Conservation (phyloP, 2,113 vertebrate species). For the Siphamia tubifer region DNA sequence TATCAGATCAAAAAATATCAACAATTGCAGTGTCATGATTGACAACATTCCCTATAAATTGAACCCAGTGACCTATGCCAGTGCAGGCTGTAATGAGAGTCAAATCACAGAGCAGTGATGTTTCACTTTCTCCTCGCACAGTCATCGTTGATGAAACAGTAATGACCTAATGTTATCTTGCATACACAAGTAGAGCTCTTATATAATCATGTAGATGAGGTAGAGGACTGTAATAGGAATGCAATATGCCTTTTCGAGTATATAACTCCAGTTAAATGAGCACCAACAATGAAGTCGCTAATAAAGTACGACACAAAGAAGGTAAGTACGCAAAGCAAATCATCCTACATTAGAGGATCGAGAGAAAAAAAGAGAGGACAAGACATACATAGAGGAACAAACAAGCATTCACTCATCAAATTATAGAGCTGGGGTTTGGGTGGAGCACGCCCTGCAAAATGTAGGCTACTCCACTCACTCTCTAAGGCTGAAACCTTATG, state of each 20-base stretch:
- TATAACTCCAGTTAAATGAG: background rate
- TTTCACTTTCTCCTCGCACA: slow-evolving; percentile 18
- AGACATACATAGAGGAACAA: slow-evolving; percentile 60
- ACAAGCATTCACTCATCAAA: slow-evolving; percentile 67
- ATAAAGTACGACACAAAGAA: background rate
- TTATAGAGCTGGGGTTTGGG: slow-evolving; percentile 73
- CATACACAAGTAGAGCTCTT: slow-evolving; percentile 35
- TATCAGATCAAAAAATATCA: slow-evolving; percentile 21
- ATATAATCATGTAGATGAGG: slow-evolving; percentile 36
- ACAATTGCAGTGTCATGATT: slow-evolving; percentile 23
- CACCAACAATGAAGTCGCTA: too few relatives aligned
- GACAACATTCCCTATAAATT: slow-evolving; percentile 31
- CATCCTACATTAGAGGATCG: background rate
- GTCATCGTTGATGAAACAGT: slow-evolving; percentile 28
- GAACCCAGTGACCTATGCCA: slow-evolving; percentile 55
- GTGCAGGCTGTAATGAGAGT: slow-evolving; percentile 26
- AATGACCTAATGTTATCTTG: slow-evolving; percentile 34
- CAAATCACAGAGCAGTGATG: slow-evolving; percentile 28
- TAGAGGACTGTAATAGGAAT: background rate
- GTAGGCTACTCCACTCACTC: slow-evolving; percentile 56
- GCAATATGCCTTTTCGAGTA: background rate
- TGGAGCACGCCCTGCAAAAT: slow-evolving; percentile 69
- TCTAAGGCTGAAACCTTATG: slow-evolving; percentile 49
- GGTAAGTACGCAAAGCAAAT: background rate
- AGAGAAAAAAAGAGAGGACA: slow-evolving; percentile 35